A percentile compares a stretch with the other conserved stretches of the same genome.
Conservation (phyloP, 2,797 vertebrate species). For the Sebastes itinus region DNA sequence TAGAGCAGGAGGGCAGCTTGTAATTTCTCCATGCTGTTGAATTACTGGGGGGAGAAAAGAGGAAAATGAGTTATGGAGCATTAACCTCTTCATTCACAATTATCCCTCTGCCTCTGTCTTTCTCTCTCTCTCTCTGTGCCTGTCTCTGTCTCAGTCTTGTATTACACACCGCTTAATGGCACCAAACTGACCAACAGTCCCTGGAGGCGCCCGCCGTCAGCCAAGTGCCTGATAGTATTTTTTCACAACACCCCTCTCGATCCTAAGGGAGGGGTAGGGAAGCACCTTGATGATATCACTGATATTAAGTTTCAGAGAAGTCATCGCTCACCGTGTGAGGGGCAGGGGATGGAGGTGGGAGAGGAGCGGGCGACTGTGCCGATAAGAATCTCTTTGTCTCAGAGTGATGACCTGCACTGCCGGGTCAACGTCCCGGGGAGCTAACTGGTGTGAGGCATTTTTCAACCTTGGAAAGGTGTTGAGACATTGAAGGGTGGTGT, state of each 20-base stretch:
- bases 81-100: slow-evolving; percentile 71
- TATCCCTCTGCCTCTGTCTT: slow-evolving; percentile 6
- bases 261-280: slow-evolving; percentile 64
- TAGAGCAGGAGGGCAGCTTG: slow-evolving; percentile 42
- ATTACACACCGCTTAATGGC: slow-evolving; percentile 76
- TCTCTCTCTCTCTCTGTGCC: neutral
- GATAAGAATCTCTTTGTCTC: slow-evolving; percentile 83
- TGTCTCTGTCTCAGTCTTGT: slow-evolving; percentile 62
- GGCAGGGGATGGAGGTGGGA: slow-evolving; percentile 32
- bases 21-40: slow-evolving; percentile 54
- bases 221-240: slow-evolving; percentile 60
- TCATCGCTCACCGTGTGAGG: slow-evolving; percentile 68
- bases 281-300: slow-evolving; percentile 81
- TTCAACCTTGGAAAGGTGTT: slow-evolving; percentile 78
- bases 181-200: slow-evolving; percentile 71
- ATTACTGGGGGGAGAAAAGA: slow-evolving; percentile 53
- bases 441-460: slow-evolving; percentile 72
- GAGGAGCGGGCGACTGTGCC: slow-evolving; percentile 38
- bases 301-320: slow-evolving; percentile 82
- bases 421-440: slow-evolving; percentile 79
- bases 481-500: slow-evolving; percentile 73
- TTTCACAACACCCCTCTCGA: slow-evolving; percentile 67
- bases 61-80: slow-evolving; percentile 68
- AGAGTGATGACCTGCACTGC: slow-evolving; percentile 76
- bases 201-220: slow-evolving; percentile 57